Conservation (phyloP, 2,888 invertebrate species). For the Idaea aversata region DNA sequence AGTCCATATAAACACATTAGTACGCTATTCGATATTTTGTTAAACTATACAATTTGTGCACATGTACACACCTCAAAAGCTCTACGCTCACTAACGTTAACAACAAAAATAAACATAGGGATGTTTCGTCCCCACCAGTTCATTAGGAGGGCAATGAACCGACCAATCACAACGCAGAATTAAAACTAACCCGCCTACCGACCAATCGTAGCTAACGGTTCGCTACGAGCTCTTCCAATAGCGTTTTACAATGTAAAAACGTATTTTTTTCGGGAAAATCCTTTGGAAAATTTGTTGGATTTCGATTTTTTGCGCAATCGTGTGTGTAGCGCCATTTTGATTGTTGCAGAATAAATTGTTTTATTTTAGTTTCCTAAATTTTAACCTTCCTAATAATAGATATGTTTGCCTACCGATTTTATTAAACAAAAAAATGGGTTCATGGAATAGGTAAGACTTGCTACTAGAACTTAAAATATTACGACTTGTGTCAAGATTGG, state of each 20-base stretch:
- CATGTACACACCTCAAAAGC: constrained; percentile 58
- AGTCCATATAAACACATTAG: constrained; percentile 37
- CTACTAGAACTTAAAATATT: too few species aligned
- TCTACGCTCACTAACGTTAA: constrained; percentile 70
- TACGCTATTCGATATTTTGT: constrained; percentile 19
- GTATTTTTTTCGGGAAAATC: constrained; percentile 62
- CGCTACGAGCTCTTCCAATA: constrained; percentile 48
- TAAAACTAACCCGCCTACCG: constrained; percentile 52
- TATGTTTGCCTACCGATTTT: too few species aligned
- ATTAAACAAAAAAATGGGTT: too few species aligned
- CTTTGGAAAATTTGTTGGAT: constrained; percentile 28
- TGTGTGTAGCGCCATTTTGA: constrained; percentile 4
- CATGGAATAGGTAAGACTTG: too few species aligned
- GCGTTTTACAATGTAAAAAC: constrained; percentile 33
- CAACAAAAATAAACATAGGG: constrained; percentile 77
- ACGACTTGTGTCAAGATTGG: too few species aligned
- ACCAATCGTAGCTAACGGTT: constrained; percentile 61
- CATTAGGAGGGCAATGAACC: constrained; percentile 41
- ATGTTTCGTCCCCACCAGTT: constrained; percentile 60
- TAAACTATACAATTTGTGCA: constrained; percentile 24
- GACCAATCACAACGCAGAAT: constrained; percentile 47
- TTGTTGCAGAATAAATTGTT: not conserved
- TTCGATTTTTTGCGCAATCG: constrained; percentile 21
- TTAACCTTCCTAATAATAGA: not conserved
- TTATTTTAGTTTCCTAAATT: not conserved